Evolutionary conservation across 2,888 invertebrate species (phyloP), one percentile per base, ranked within the genome.

Genomic region (Hipparchia sbordonii): DNA sequence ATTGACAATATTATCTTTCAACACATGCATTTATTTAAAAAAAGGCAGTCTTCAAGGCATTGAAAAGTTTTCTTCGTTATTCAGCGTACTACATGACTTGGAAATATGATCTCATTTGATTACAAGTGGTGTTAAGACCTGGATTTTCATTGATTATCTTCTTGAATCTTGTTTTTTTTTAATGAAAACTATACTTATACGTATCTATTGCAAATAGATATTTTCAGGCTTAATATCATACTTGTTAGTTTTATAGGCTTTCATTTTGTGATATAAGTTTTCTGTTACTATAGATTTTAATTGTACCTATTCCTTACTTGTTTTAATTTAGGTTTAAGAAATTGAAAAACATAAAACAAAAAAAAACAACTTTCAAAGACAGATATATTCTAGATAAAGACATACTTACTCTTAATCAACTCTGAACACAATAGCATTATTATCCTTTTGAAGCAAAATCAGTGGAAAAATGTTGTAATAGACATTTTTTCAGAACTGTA

Each of bases 1-100:
- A 52, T 62, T 68, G 76, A 71, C 74, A 72, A 60, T 67, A 33
- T 61, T 51, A 54, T 65, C 33, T 46, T 63, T 45, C 66, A n/a
- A 39, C 54, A 45, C 56, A 51, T 70, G 75, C 71, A 71, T 75
- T 73, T 73, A 69, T 65, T 70, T 33, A 51, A 65, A 23, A 23
- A 12, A 6, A 63, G 6, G 7, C 2, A 4, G 23, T 23, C 8
- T 48, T 57, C 57, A 57, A 3, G 2, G 2, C n/a, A 23, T 57
- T 23, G 13, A 46, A n/a, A n/a, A 46, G 9, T 13, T 61, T 46
- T 8, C 62, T 9, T 46, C n/a, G 13, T 39, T n/a, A 39, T 46
- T 62, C n/a, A 45, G 45, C 7, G 46, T 7, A 33, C 8, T 23
- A 23, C 59, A 39, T 60, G 45, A 61, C 45, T 61, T 61, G 61